Conservation (phyloP, 2,797 vertebrate genomes). For the Pseudochirops corinnae region DNA sequence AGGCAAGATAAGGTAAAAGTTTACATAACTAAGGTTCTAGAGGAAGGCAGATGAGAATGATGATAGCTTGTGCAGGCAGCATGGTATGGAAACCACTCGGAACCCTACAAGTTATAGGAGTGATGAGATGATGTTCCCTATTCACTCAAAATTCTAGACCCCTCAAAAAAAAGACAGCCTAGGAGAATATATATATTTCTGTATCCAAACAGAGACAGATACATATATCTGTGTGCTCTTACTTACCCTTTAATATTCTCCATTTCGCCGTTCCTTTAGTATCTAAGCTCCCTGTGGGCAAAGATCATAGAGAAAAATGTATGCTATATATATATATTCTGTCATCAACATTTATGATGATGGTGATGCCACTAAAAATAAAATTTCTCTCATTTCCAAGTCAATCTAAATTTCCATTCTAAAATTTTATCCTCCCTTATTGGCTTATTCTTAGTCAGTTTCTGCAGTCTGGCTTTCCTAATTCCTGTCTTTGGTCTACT, state of each 20-base stretch:
- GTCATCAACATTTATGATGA: constrained; percentile 19
- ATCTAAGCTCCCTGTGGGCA: not conserved
- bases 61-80: not conserved
- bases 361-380: constrained; percentile 8
- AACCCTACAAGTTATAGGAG: not conserved
- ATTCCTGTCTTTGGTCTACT: constrained; percentile 48
- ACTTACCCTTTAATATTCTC: not conserved
- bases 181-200: not conserved
- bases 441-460: constrained; percentile 35
- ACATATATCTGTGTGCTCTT: not conserved
- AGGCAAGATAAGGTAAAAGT: not conserved
- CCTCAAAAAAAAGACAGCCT: not conserved
- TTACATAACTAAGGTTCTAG: not conserved
- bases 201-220: not conserved
- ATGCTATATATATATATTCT: not conserved
- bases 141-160: constrained; percentile 7
- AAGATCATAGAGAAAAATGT: not conserved
- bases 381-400: constrained; percentile 40
- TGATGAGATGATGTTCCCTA: not conserved
- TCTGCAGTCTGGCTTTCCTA: constrained; percentile 50
- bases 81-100: not conserved
- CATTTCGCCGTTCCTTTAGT: not conserved
- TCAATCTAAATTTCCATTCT: constrained; percentile 35
- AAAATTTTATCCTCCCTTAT: constrained; percentile 31
- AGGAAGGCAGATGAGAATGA: not conserved